These are phyloP conservation scores for Neoscelio sp. DNA, from an alignment of 2,888 invertebrate genomes.

Conservation along the genomic window DNA sequence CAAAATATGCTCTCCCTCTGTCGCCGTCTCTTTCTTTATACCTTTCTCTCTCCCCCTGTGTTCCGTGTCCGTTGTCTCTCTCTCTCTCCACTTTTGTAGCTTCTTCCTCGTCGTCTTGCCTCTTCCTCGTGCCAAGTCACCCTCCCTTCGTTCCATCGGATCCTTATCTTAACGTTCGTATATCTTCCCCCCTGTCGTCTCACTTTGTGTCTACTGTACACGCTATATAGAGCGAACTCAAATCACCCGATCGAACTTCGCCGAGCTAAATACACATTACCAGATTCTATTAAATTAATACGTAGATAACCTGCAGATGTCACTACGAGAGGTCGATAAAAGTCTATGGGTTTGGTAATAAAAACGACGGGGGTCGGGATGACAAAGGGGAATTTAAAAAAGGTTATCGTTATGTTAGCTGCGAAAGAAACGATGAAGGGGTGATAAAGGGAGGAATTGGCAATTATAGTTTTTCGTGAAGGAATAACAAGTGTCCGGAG, in stretches of 20 bases:
- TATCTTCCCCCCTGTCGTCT: slow-evolving; percentile 32
- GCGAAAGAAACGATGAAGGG: slow-evolving; percentile 9
- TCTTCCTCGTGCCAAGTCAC: slow-evolving; percentile 24
- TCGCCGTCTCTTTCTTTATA: not conserved
- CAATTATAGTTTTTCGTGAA: slow-evolving; percentile 14
- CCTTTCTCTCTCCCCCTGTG: not conserved
- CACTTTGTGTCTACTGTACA: slow-evolving; percentile 3
- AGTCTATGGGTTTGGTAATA: slow-evolving; percentile 32
- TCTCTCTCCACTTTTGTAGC: slow-evolving; percentile 17
- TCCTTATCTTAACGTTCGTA: slow-evolving; percentile 49
- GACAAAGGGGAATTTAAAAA: slow-evolving; percentile 43
- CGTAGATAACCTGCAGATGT: slow-evolving; percentile 35
- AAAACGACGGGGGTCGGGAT: slow-evolving; percentile 22
- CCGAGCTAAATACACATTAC: slow-evolving; percentile 34
- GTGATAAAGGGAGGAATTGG: slow-evolving; percentile 19
- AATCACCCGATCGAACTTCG: slow-evolving; percentile 46
- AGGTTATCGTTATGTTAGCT: slow-evolving; percentile 20
- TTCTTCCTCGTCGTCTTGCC: slow-evolving; percentile 1
- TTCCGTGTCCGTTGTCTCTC: too few relatives aligned
- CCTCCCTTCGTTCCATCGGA: slow-evolving; percentile 24
- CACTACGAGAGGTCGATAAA: not conserved
- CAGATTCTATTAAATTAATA: slow-evolving; percentile 45
- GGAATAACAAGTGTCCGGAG: not conserved
- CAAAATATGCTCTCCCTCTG: slow-evolving; percentile 59
- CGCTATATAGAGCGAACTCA: slow-evolving; percentile 22